Evolutionary conservation across 2,888 invertebrate genomes (phyloP).

Genomic region (Cantharis rufa): DNA sequence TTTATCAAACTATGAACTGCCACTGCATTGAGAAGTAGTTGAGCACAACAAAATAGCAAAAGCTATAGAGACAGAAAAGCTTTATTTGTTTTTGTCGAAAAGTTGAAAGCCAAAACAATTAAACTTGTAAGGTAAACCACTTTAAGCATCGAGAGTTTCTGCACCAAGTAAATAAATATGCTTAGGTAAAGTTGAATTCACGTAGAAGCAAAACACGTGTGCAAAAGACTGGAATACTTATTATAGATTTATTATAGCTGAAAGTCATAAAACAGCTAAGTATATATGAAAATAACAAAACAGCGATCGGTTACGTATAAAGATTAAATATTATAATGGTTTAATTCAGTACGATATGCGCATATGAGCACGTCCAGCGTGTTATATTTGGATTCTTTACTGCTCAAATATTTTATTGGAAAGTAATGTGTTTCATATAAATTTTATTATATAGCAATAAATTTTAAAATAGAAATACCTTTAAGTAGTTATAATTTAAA

Average conservation of each 20-base stretch:
- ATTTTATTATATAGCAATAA: constrained; percentile 32
- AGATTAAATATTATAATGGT: constrained; percentile 47
- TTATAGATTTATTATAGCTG: constrained; percentile 44
- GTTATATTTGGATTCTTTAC: constrained; percentile 45
- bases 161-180: constrained; percentile 3
- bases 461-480: constrained; percentile 30
- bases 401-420: constrained; percentile 40
- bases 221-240: constrained; percentile 41
- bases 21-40: too few relatives aligned
- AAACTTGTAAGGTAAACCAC: background rate
- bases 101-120: background rate
- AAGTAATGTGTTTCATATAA: constrained; percentile 36
- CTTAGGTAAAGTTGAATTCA: constrained; percentile 18
- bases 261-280: constrained; percentile 40
- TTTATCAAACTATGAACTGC: too few relatives aligned
- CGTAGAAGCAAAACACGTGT: constrained; percentile 38
- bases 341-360: constrained; percentile 46
- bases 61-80: background rate
- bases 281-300: constrained; percentile 43
- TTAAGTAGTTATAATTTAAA: constrained; percentile 15
- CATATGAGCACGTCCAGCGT: constrained; percentile 43
- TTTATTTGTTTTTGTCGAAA: background rate
- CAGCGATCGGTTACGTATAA: constrained; percentile 37
- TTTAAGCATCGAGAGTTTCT: background rate
- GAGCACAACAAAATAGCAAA: too few relatives aligned